Percentiles rank a stretch among this genome's conserved stretches.
These are phyloP conservation scores for Calyptomena viridis DNA, from an alignment of 2,113 vertebrate genomes.

Conservation along the genomic window DNA sequence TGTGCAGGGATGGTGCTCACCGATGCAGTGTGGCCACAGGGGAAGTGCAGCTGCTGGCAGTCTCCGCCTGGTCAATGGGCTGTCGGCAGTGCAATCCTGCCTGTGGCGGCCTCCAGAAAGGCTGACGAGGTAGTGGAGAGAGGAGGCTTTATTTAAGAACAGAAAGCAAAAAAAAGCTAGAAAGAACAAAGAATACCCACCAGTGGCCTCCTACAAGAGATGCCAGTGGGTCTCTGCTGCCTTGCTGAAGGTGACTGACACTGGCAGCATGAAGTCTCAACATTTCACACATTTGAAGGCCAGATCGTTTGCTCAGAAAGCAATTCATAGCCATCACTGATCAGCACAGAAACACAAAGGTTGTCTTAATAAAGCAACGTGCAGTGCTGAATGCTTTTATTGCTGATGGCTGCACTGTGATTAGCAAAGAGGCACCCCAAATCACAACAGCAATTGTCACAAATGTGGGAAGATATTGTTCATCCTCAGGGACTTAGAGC, in stretches of 20 bases:
- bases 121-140: accelerated
- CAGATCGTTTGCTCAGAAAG: not conserved
- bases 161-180: not conserved
- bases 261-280: not conserved
- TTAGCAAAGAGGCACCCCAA: not conserved
- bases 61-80: accelerated
- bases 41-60: not conserved
- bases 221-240: not conserved
- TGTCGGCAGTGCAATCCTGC: not conserved
- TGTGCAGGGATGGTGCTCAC: accelerated
- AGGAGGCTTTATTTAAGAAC: not conserved
- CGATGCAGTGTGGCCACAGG: accelerated
- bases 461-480: not conserved
- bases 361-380: not conserved
- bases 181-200: too few species aligned
- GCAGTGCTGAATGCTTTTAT: not conserved
- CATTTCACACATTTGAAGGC: not conserved
- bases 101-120: not conserved
- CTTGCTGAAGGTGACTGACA: not conserved
- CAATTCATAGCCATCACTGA: not conserved
- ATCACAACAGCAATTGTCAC: not conserved
- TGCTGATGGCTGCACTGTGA: not conserved
- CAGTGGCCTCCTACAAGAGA: not conserved
- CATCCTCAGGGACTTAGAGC: not conserved
- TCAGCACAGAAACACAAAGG: not conserved